These are phyloP conservation scores for Calameuta pallipes DNA, from an alignment of 2,888 invertebrate species.

Conservation along the genomic window DNA sequence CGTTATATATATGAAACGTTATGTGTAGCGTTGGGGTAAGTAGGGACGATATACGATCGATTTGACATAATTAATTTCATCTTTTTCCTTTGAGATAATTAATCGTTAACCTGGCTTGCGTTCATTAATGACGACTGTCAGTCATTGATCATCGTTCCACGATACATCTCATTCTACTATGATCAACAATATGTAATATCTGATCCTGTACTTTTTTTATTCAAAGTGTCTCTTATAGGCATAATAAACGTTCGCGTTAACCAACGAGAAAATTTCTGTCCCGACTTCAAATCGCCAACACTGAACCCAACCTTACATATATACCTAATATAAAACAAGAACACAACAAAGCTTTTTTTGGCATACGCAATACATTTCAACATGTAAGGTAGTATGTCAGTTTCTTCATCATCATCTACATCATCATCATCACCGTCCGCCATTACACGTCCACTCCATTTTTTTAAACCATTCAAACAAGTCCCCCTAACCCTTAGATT, in stretches of 20 bases:
- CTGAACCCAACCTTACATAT: conserved; percentile 57
- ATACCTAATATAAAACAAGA: conserved; percentile 65
- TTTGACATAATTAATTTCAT: conserved; percentile 25
- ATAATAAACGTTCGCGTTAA: neutral
- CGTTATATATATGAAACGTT: conserved; percentile 32
- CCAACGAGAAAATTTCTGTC: conserved; percentile 18
- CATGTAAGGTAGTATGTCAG: conserved; percentile 62
- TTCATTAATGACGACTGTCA: conserved; percentile 47
- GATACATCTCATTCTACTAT: neutral
- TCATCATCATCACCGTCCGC: conserved; percentile 17
- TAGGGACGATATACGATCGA: conserved; percentile 16
- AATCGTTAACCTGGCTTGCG: conserved; percentile 35
- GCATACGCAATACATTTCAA: conserved; percentile 63
- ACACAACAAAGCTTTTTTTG: conserved; percentile 62
- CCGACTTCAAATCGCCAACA: conserved; percentile 50
- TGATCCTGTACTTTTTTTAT: neutral
- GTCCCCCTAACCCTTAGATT: conserved; percentile 36
- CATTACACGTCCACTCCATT: conserved; percentile 17
- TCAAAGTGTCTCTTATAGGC: neutral
- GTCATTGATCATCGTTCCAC: neutral
- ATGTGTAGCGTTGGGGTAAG: conserved; percentile 16
- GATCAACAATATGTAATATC: neutral
- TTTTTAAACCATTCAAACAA: conserved; percentile 24
- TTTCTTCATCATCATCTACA: conserved; percentile 21
- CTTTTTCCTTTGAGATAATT: neutral